Conservation (phyloP, 2,797 vertebrate genomes). For the Acanthurus leucopareius region DNA sequence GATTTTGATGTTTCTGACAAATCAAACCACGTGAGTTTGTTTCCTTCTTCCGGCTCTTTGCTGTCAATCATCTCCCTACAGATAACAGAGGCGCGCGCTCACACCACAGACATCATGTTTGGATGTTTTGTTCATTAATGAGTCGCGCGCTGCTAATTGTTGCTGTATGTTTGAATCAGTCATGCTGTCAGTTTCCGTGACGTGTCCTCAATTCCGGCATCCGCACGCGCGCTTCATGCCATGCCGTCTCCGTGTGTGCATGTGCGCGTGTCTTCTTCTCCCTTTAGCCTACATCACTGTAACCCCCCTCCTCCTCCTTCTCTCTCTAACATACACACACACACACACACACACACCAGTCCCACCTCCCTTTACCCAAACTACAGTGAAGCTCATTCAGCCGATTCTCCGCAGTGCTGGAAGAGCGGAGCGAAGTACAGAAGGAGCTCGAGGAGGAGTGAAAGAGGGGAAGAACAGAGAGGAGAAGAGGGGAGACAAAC, state of each 20-base stretch:
- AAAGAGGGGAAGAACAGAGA: slow-evolving; percentile 33
- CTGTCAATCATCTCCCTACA: slow-evolving; percentile 7
- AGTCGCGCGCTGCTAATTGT: slow-evolving; percentile 47
- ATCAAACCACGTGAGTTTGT: fast-evolving
- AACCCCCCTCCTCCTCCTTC: slow-evolving; percentile 6
- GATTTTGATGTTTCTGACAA: neutral
- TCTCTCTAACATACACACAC: too few relatives aligned
- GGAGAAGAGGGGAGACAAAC: neutral
- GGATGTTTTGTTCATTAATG: slow-evolving; percentile 42
- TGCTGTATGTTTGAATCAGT: slow-evolving; percentile 57
- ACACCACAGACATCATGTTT: slow-evolving; percentile 3
- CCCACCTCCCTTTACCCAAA: slow-evolving; percentile 71
- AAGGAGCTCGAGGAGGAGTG: slow-evolving; percentile 50
- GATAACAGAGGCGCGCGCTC: neutral
- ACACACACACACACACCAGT: slow-evolving; percentile 52
- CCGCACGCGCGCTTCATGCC: slow-evolving; percentile 42
- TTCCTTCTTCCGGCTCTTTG: neutral
- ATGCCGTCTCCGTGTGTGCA: slow-evolving; percentile 30
- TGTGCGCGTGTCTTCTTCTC: slow-evolving; percentile 37
- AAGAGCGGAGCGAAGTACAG: slow-evolving; percentile 71
- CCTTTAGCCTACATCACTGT: slow-evolving; percentile 65
- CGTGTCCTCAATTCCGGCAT: slow-evolving; percentile 66
- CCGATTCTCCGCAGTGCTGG: slow-evolving; percentile 85
- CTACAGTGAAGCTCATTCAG: slow-evolving; percentile 78
- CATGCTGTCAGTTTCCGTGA: slow-evolving; percentile 49